A percentile compares a stretch with the other conserved stretches of the same genome.
phyloP scores from a whole-genome alignment of 2,888 invertebrate species.

The Synanthedon vespiformis region DNA sequence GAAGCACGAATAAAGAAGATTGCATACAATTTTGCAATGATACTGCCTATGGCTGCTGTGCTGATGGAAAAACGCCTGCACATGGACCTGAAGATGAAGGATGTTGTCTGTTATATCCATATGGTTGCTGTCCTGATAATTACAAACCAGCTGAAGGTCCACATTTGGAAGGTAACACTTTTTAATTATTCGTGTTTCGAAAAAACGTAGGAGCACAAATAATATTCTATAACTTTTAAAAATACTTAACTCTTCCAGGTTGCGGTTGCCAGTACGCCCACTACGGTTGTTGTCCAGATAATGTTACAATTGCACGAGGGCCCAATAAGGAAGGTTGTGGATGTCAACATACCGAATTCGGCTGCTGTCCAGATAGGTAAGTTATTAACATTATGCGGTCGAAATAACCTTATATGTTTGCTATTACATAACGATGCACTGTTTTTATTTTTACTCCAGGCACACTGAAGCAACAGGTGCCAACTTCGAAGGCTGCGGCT shows the following conservation, averaged over 20 bases:
- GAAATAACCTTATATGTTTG: background rate
- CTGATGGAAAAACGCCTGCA: conserved; percentile 85
- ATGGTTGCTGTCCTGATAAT: conserved; percentile 94
- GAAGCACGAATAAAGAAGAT: conserved; percentile 78
- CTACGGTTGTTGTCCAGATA: conserved; percentile 90
- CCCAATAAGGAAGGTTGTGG: conserved; percentile 84
- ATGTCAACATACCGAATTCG: conserved; percentile 78
- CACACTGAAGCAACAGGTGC: conserved; percentile 82
- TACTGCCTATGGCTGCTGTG: conserved; percentile 87
- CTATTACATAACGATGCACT: background rate
- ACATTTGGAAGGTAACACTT: conserved; percentile 71
- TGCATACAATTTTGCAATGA: conserved; percentile 78
- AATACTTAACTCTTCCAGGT: conserved; percentile 54
- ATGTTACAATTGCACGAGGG: conserved; percentile 82
- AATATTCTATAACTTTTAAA: background rate
- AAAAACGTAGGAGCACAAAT: background rate
- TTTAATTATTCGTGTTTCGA: background rate
- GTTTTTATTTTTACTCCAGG: conserved; percentile 17
- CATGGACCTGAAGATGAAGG: conserved; percentile 87
- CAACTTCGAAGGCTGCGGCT: conserved; percentile 84
- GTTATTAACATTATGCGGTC: background rate
- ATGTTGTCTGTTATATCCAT: conserved; percentile 78
- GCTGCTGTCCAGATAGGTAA: conserved; percentile 87
- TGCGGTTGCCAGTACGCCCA: conserved; percentile 83
- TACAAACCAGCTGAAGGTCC: conserved; percentile 85